Conservation (phyloP, 2,797 vertebrate species). For the Monodelphis domestica region DNA sequence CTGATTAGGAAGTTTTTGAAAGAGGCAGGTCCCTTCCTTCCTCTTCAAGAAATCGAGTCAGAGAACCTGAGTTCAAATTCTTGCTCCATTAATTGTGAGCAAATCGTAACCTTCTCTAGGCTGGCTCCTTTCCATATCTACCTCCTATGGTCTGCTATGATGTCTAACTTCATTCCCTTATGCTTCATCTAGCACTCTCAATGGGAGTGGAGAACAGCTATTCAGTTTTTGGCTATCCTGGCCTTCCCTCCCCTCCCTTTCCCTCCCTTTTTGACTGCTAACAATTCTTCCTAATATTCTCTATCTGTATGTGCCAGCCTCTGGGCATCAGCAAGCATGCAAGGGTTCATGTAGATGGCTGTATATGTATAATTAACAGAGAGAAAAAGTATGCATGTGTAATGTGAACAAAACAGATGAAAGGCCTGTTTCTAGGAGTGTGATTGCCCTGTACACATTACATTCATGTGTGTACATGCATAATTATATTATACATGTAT, state of each 20-base stretch:
- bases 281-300: not conserved
- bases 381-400: not conserved
- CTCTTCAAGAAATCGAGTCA: not conserved
- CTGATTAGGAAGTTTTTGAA: not conserved
- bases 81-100: not conserved
- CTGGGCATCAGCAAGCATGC: not conserved
- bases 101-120: slow-evolving; percentile 31
- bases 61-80: not conserved
- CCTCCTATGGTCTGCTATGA: slow-evolving; percentile 36
- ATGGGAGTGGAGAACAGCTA: slow-evolving; percentile 64
- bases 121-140: slow-evolving; percentile 39
- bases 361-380: not conserved
- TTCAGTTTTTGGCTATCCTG: slow-evolving; percentile 55
- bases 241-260: slow-evolving; percentile 39
- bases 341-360: not conserved
- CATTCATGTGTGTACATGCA: not conserved
- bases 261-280: not conserved
- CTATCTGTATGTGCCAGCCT: not conserved
- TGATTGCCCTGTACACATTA: not conserved
- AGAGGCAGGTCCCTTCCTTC: not conserved
- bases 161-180: slow-evolving; percentile 63
- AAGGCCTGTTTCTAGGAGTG: not conserved
- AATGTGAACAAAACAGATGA: not conserved
- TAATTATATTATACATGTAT: not conserved
- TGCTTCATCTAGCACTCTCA: slow-evolving; percentile 66